Percentiles rank a stretch among this genome's conserved stretches.
These are phyloP conservation scores for Chrysomela aeneicollis DNA, from an alignment of 2,888 invertebrate species.

Conservation along the genomic window DNA sequence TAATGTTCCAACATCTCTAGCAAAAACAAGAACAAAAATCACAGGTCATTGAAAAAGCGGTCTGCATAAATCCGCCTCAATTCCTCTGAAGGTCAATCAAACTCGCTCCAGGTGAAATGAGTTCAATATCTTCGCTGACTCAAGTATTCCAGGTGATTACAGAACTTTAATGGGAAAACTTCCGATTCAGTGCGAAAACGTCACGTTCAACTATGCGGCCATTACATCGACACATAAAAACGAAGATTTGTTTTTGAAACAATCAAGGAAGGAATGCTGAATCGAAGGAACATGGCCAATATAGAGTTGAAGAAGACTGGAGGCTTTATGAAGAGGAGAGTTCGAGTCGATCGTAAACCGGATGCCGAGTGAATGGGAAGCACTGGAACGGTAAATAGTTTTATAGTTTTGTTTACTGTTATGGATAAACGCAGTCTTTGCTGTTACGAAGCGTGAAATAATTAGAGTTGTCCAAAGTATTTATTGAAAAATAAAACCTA, in stretches of 20 bases:
- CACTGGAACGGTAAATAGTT: no score
- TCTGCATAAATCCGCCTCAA: not conserved
- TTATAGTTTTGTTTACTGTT: no score
- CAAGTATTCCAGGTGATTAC: slow-evolving; percentile 38
- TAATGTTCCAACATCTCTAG: no score
- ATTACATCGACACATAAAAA: slow-evolving; percentile 41
- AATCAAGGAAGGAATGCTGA: slow-evolving; percentile 40
- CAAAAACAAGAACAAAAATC: no score
- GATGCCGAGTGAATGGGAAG: not conserved
- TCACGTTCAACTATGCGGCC: slow-evolving; percentile 35
- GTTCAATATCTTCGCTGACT: not conserved
- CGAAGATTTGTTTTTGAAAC: slow-evolving; percentile 42
- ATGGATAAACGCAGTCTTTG: no score
- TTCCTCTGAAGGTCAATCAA: not conserved
- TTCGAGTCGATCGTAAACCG: not conserved
- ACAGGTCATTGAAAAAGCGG: no score
- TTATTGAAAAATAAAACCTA: no score
- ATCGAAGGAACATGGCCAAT: slow-evolving; percentile 25
- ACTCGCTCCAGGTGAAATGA: not conserved
- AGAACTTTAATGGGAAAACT: slow-evolving; percentile 38
- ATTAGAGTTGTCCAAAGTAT: no score
- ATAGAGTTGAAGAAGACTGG: not conserved
- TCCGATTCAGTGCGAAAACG: slow-evolving; percentile 34
- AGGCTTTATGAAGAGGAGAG: not conserved
- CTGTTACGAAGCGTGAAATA: no score